phyloP scores from a whole-genome alignment of 2,888 invertebrate genomes.

The Onthophagus sagittarius region DNA sequence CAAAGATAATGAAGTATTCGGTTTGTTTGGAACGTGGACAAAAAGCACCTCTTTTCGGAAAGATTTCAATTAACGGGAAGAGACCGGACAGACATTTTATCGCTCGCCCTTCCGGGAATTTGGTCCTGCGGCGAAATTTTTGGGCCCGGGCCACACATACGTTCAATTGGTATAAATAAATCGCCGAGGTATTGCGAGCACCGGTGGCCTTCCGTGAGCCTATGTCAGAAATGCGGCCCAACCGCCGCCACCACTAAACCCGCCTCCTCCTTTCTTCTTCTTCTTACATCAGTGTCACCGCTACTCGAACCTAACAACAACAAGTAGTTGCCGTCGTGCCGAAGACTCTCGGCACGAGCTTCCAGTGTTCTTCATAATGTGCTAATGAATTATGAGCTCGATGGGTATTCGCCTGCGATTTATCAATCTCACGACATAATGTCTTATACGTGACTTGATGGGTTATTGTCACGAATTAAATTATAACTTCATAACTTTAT shows the following conservation, averaged over 20 bases:
- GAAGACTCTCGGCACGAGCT: not conserved
- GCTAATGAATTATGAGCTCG: not conserved
- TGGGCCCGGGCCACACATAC: conserved; percentile 24
- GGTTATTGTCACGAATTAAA: not conserved
- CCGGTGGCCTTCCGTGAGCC: conserved; percentile 23
- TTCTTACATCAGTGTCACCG: conserved; percentile 1
- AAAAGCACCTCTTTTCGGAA: conserved; percentile 6
- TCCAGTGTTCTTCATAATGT: not conserved
- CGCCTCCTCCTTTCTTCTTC: not conserved
- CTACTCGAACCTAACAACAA: not conserved
- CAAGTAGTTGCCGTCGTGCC: not conserved
- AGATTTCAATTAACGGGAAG: conserved; percentile 11
- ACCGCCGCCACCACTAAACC: conserved; percentile 1
- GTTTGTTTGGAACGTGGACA: not conserved
- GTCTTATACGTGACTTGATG: not conserved
- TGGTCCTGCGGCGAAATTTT: conserved; percentile 28
- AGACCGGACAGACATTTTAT: conserved; percentile 25
- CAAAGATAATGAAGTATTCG: not conserved
- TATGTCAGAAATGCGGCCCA: conserved; percentile 21
- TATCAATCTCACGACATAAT: not conserved
- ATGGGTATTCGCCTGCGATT: not conserved
- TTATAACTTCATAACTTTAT: not conserved
- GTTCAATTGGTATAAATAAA: conserved; percentile 26
- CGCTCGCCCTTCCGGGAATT: conserved; percentile 27
- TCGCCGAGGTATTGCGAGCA: conserved; percentile 24